Evolutionary conservation across 2,113 vertebrate species (phyloP).

Genomic region (Takifugu flavidus): DNA sequence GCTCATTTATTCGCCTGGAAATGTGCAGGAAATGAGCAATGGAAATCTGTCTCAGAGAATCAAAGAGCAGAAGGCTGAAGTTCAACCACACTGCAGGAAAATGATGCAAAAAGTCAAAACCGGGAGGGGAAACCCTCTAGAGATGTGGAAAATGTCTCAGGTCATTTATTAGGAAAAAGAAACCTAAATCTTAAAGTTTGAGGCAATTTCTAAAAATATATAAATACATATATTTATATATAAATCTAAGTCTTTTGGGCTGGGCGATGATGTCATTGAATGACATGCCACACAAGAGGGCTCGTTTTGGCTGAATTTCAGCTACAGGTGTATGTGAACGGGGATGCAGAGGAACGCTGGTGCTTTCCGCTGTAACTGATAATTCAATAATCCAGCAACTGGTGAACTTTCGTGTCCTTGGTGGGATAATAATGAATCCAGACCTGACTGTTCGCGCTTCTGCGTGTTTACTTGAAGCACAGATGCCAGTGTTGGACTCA

Average conservation of each 20-base stretch:
- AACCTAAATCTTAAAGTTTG: conserved; percentile 28
- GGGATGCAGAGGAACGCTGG: too few relatives aligned
- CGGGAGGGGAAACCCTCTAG: conserved; percentile 36
- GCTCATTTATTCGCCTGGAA: conserved; percentile 14
- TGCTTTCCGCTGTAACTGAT: too few relatives aligned
- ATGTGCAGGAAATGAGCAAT: conserved; percentile 3
- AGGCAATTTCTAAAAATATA: not conserved
- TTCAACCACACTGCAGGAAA: not conserved
- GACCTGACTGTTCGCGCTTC: too few relatives aligned
- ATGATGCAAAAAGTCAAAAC: conserved; percentile 23
- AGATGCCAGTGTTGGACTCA: too few relatives aligned
- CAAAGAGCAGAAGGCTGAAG: not conserved
- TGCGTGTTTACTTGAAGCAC: too few relatives aligned
- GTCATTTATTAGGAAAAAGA: conserved; percentile 58
- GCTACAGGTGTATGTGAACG: too few relatives aligned
- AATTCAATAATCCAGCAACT: not conserved
- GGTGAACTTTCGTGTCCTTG: not conserved
- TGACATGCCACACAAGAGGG: too few relatives aligned
- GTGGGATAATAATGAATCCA: too few relatives aligned
- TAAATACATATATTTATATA: too few relatives aligned
- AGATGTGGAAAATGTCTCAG: not conserved
- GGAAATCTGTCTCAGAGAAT: not conserved
- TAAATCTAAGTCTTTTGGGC: too few relatives aligned
- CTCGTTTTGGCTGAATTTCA: too few relatives aligned
- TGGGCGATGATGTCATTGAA: too few relatives aligned